phyloP scores from a whole-genome alignment of 35 echinoderm and acorn worm species.

The Apostichopus californicus region DNA sequence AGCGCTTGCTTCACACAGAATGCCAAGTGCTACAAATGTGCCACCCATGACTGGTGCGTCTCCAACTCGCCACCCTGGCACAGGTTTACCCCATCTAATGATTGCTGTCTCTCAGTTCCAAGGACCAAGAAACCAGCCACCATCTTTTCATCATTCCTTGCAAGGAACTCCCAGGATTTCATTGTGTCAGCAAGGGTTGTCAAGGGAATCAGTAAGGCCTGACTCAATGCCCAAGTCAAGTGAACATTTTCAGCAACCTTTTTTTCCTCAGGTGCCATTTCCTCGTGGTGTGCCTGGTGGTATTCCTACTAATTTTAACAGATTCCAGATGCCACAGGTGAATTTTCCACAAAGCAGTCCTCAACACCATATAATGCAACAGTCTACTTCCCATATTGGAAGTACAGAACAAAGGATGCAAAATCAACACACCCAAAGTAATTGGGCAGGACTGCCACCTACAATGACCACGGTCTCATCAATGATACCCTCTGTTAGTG shows the following conservation, averaged over 20 bases:
- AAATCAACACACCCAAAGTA: slow-evolving; percentile 12
- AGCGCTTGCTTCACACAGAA: background rate
- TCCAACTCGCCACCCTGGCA: slow-evolving; percentile 3
- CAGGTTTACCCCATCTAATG: background rate
- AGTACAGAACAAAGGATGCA: slow-evolving; percentile 3
- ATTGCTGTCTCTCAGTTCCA: slow-evolving; percentile 6
- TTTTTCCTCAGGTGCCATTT: slow-evolving; percentile 52
- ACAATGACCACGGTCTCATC: slow-evolving; percentile 39
- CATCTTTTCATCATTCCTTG: slow-evolving; percentile 7
- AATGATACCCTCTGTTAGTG: slow-evolving; percentile 22
- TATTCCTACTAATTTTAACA: background rate
- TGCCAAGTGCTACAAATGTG: background rate
- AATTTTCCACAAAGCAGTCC: slow-evolving; percentile 9
- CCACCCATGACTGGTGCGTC: background rate
- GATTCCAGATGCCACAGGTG: slow-evolving; percentile 19
- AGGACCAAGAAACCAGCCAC: slow-evolving; percentile 6
- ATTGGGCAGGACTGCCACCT: slow-evolving; percentile 6
- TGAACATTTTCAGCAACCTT: slow-evolving; percentile 45
- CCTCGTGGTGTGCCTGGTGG: background rate
- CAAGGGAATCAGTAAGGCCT: background rate
- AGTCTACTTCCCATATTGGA: slow-evolving; percentile 5
- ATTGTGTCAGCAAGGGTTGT: background rate
- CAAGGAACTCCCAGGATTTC: background rate
- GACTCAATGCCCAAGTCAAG: background rate
- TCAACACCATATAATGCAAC: slow-evolving; percentile 14